phyloP scores from a whole-genome alignment of 2,888 invertebrate genomes.

The Eupithecia abbreviata region DNA sequence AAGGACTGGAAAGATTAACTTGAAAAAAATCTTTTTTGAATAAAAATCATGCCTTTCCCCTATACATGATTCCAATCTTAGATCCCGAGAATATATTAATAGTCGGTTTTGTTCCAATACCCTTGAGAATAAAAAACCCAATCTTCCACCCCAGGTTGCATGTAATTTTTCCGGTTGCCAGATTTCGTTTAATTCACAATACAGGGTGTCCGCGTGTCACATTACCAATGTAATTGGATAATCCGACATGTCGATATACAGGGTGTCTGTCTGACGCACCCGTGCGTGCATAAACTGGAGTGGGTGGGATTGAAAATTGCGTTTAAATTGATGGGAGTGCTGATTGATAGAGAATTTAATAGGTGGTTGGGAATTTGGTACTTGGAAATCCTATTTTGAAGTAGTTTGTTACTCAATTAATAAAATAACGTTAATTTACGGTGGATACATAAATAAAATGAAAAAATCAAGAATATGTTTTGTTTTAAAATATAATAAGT shows the following conservation, averaged over 20 bases:
- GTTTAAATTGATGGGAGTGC: constrained; percentile 1
- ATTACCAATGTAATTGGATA: constrained; percentile 40
- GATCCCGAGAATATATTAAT: constrained; percentile 5
- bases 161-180: constrained; percentile 43
- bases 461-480: too few species aligned
- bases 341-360: constrained; percentile 13
- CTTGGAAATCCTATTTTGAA: neutral
- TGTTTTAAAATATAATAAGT: too few species aligned
- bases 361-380: neutral
- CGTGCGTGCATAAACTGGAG: constrained; percentile 18
- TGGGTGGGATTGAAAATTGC: constrained; percentile 20
- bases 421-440: neutral
- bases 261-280: constrained; percentile 26
- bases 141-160: constrained; percentile 25
- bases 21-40: neutral
- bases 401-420: neutral
- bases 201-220: constrained; percentile 39
- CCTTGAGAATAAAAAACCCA: constrained; percentile 34
- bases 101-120: constrained; percentile 7
- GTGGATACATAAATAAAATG: too few species aligned
- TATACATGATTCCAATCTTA: neutral
- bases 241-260: constrained; percentile 34
- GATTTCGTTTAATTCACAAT: constrained; percentile 34
- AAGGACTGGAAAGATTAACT: too few species aligned
- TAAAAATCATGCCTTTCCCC: neutral